phyloP scores from a whole-genome alignment of 1,140 invertebrate species.

The Ditylenchus dipsaci region DNA sequence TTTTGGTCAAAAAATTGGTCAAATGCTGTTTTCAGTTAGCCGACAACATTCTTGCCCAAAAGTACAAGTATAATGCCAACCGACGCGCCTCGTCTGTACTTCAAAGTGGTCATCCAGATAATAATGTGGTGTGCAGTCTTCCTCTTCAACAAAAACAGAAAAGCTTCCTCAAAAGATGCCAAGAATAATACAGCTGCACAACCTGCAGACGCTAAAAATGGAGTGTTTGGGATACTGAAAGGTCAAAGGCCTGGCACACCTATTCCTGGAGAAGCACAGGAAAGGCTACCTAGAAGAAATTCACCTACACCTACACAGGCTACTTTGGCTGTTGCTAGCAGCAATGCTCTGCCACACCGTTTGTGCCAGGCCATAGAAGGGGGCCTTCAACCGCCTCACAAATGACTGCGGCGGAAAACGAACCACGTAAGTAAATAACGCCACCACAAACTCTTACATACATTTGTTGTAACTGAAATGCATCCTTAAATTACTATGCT shows the following conservation, averaged over 20 bases:
- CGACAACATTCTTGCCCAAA: conserved; percentile 2
- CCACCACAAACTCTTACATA: background rate
- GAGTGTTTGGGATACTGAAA: background rate
- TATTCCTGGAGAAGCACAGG: background rate
- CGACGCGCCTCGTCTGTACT: background rate
- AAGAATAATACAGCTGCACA: background rate
- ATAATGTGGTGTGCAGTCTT: too few species aligned
- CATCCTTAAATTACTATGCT: too few species aligned
- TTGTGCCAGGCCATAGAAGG: conserved; percentile 38
- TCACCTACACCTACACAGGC: background rate
- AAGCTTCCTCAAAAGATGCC: background rate
- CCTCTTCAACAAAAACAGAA: too few species aligned
- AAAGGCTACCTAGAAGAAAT: background rate
- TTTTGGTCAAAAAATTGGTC: background rate
- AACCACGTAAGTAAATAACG: background rate
- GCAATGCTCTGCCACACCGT: conserved; percentile 11
- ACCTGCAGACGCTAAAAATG: background rate
- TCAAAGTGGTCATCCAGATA: background rate
- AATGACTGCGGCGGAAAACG: conserved; percentile 16
- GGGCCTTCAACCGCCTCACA: conserved; percentile 32
- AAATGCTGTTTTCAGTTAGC: conserved; percentile 4
- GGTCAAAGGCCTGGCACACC: background rate
- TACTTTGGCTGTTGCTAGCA: background rate
- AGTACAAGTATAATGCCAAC: background rate
- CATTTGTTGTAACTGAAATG: too few species aligned